A percentile compares a stretch with the other conserved stretches of the same genome.
Conservation (phyloP, 2,797 vertebrate genomes). For the Pipistrellus nathusii region DNA sequence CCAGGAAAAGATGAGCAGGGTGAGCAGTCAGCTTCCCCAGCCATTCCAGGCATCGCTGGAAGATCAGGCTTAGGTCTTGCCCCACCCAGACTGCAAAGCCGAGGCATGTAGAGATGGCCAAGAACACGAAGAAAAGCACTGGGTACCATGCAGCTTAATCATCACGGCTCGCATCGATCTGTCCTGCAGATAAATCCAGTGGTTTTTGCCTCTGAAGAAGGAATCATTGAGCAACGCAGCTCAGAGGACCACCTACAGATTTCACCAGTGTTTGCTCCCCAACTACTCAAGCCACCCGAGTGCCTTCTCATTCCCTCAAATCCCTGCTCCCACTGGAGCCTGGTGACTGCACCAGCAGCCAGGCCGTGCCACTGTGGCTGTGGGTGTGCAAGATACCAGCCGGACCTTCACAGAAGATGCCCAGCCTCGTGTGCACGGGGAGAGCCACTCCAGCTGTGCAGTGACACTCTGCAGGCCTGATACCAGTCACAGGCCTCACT, state of each 20-base stretch:
- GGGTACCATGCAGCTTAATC: neutral
- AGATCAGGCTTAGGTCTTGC: neutral
- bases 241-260: neutral
- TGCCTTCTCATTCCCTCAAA: too few relatives aligned
- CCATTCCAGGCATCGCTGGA: neutral
- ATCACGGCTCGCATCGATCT: neutral
- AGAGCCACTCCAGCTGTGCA: neutral
- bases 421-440: neutral
- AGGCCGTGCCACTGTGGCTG: neutral
- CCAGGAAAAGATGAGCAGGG: neutral
- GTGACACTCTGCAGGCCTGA: neutral
- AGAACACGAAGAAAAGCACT: neutral
- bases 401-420: neutral
- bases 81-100: neutral
- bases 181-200: neutral
- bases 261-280: neutral
- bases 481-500: neutral
- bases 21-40: neutral
- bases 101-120: neutral
- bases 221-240: neutral
- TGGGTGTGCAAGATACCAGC: neutral
- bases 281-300: neutral
- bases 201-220: neutral
- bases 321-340: neutral
- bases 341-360: too few relatives aligned